Percentiles rank a stretch among this genome's conserved stretches.
phyloP scores from a whole-genome alignment of 2,797 vertebrate genomes.

The Sebastes taczanowskii region DNA sequence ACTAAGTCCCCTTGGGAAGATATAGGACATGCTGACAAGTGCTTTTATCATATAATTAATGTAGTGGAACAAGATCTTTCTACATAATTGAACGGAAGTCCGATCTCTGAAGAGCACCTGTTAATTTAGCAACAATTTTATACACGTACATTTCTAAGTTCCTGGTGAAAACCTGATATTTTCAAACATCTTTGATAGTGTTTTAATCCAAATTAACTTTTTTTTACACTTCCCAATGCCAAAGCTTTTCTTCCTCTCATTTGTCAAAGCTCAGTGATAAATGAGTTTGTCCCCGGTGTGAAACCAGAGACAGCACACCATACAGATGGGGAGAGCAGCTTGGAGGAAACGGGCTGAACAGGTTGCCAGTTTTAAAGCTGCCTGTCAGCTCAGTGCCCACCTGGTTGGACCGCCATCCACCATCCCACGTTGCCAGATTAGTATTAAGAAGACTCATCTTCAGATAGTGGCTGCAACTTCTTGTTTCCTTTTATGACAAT shows the following conservation, averaged over 20 bases:
- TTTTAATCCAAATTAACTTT: not conserved
- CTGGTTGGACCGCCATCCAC: constrained; percentile 33
- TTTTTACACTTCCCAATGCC: not conserved
- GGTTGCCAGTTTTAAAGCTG: constrained; percentile 54
- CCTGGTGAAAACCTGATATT: not conserved
- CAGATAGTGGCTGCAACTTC: not conserved
- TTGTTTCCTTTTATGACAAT: not conserved
- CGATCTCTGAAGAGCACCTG: not conserved
- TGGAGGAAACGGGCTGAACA: constrained; percentile 37
- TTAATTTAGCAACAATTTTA: not conserved
- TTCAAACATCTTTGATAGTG: not conserved
- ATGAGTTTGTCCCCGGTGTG: constrained; percentile 19
- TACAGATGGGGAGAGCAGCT: constrained; percentile 62
- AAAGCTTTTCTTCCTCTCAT: constrained; percentile 27
- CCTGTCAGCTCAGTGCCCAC: constrained; percentile 29
- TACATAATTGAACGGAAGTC: not conserved
- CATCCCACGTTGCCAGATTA: constrained; percentile 16
- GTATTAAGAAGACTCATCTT: constrained; percentile 1
- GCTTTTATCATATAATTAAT: constrained; percentile 24
- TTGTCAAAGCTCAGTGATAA: constrained; percentile 51
- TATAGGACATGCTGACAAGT: constrained; percentile 13
- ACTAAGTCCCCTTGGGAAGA: constrained; percentile 21
- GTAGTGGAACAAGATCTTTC: not conserved
- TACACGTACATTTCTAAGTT: not conserved
- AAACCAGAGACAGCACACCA: constrained; percentile 42